Evolutionary conservation across 2,113 vertebrate genomes (phyloP).

Genomic region (Oreochromis spilurus): DNA sequence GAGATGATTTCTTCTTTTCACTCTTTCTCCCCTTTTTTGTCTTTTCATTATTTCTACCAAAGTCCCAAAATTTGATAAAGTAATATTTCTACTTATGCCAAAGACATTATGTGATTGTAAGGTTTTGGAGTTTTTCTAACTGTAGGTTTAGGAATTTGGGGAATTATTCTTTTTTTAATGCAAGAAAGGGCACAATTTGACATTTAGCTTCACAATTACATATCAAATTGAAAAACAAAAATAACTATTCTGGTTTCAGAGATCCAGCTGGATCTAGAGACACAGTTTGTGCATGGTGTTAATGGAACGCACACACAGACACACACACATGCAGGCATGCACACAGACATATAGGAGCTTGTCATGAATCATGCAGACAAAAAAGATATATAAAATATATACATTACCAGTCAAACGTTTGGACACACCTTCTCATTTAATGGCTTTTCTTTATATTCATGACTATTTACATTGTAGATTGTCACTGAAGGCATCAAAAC

Average conservation of each 20-base stretch:
- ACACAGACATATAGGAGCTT: neutral
- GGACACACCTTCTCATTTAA: neutral
- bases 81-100: neutral
- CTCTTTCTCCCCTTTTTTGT: neutral
- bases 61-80: neutral
- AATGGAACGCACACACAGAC: neutral
- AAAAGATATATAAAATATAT: neutral
- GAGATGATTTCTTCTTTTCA: too few species aligned
- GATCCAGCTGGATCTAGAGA: neutral
- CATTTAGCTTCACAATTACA: neutral
- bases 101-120: neutral
- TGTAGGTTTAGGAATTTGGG: neutral
- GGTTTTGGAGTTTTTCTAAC: neutral
- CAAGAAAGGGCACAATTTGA: neutral
- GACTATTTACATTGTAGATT: neutral
- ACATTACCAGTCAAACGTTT: neutral
- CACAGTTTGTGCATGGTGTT: neutral
- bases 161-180: neutral
- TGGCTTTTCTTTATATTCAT: neutral
- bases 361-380: neutral
- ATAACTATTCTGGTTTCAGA: neutral
- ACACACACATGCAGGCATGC: neutral
- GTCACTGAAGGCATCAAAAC: neutral
- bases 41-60: neutral
- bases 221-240: neutral